Conservation (phyloP, 2,797 vertebrate species). For the Falco novaeseelandiae region DNA sequence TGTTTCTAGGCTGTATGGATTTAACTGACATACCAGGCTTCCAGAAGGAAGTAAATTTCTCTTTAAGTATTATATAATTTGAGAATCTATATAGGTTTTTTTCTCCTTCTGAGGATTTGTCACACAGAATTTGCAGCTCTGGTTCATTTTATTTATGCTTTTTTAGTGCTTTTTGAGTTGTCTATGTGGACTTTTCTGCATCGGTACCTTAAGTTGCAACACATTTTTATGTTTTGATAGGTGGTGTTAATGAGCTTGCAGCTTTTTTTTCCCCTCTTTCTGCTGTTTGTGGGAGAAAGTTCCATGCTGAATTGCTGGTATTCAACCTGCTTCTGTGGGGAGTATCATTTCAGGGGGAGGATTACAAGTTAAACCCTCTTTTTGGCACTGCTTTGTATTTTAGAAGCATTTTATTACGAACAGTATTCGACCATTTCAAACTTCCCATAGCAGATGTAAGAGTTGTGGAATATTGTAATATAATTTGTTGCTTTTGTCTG, state of each 20-base stretch:
- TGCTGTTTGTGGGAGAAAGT: neutral
- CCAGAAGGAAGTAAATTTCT: neutral
- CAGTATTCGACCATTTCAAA: neutral
- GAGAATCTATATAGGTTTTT: neutral
- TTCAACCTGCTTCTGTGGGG: neutral
- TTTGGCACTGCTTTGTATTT: neutral
- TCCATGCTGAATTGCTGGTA: neutral
- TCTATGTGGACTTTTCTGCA: neutral
- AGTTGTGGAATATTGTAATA: neutral
- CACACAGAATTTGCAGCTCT: conserved; percentile 16
- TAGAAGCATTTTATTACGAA: neutral
- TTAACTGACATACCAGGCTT: neutral
- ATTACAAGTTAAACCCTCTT: neutral
- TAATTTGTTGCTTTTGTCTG: neutral
- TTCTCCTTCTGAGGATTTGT: neutral
- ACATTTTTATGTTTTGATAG: neutral
- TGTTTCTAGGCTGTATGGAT: conserved; percentile 1
- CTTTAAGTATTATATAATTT: neutral
- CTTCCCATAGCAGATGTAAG: neutral
- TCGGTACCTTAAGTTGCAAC: neutral
- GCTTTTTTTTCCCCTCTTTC: neutral
- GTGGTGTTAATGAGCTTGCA: neutral
- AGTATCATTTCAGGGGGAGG: neutral
- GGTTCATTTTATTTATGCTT: neutral
- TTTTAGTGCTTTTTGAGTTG: neutral